A percentile compares a stretch with the other conserved stretches of the same genome.
Evolutionary conservation across 1,140 invertebrate species (phyloP).

Genomic region (Drosophila virilis): DNA sequence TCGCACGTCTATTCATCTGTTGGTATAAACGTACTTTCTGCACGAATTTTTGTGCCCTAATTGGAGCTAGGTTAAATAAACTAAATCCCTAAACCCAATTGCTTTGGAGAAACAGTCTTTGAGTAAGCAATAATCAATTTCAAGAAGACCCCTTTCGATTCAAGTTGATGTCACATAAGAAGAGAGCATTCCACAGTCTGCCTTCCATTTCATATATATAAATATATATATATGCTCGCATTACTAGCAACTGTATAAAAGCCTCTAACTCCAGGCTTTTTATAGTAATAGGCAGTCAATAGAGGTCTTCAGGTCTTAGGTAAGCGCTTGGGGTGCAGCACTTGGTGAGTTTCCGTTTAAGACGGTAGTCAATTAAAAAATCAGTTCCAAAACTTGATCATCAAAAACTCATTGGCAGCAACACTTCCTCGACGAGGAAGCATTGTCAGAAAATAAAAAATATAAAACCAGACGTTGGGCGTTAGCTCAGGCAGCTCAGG

Average conservation of each 20-base stretch:
- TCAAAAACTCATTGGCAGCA: conserved; percentile 40
- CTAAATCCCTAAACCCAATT: too few species aligned
- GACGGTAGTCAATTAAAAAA: conserved; percentile 12
- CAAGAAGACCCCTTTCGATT: too few species aligned
- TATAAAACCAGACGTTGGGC: conserved; percentile 49
- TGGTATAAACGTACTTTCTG: too few species aligned
- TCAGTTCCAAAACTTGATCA: conserved; percentile 26
- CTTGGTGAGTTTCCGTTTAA: conserved; percentile 14
- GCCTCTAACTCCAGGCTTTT: background rate
- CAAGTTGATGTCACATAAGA: too few species aligned
- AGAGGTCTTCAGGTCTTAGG: background rate
- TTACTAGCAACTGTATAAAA: background rate
- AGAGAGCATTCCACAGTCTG: too few species aligned
- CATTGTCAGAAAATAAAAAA: conserved; percentile 5
- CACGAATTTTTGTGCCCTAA: too few species aligned
- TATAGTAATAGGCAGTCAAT: background rate
- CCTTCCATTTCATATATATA: too few species aligned
- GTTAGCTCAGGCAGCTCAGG: conserved; percentile 15
- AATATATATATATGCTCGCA: too few species aligned
- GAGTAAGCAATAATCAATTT: too few species aligned
- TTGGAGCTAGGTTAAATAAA: too few species aligned
- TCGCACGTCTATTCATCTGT: too few species aligned
- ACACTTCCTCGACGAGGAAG: conserved; percentile 45
- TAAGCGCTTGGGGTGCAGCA: background rate
- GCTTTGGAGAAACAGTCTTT: too few species aligned